Conservation (phyloP, 2,113 vertebrate genomes). For the Caretta caretta region DNA sequence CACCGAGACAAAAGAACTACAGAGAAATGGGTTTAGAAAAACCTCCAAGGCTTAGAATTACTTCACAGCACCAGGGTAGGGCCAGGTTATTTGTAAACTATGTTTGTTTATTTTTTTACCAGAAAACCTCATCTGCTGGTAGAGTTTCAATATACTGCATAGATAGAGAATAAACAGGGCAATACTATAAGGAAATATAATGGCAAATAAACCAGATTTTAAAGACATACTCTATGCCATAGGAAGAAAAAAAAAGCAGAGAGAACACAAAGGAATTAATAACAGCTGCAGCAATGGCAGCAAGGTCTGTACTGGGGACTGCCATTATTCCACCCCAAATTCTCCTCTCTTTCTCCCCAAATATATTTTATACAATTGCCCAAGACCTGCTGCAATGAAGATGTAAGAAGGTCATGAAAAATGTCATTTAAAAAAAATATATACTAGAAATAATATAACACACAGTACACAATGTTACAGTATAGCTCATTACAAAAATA, state of each 20-base stretch:
- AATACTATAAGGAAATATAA: neutral
- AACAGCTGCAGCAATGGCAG: neutral
- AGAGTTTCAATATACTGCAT: neutral
- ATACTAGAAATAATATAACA: neutral
- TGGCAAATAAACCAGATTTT: neutral
- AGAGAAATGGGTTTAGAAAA: neutral
- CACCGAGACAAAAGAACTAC: neutral
- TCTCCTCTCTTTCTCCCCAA: neutral
- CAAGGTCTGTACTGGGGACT: neutral
- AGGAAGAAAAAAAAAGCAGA: neutral
- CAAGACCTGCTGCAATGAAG: neutral
- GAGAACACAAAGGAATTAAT: neutral
- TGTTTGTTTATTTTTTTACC: neutral
- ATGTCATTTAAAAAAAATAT: neutral
- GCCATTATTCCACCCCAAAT: neutral
- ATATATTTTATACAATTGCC: neutral
- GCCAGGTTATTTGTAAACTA: constrained; percentile 11
- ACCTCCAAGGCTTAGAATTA: neutral
- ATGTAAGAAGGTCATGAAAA: neutral
- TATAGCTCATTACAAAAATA: neutral
- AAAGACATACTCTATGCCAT: neutral
- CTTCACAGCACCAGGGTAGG: neutral
- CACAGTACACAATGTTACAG: neutral
- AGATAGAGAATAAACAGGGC: neutral
- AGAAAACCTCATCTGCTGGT: neutral